Base-by-base conservation (phyloP, 2,888 invertebrate species). In the Euplagia quadripunctaria region DNA sequence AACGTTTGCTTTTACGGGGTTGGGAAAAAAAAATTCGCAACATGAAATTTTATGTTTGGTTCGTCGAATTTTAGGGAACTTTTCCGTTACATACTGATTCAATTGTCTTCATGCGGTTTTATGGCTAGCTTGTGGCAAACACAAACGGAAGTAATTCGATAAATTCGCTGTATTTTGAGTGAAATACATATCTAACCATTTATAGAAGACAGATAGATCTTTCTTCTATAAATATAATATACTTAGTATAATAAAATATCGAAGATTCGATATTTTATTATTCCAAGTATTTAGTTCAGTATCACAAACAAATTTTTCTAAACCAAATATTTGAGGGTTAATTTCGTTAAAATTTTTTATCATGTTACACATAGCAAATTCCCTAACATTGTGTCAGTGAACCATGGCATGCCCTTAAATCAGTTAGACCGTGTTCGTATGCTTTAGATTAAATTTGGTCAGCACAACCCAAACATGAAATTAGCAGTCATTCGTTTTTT, bases 1-100 rank as follows among this genome's bases (percentile, higher is more conserved):
- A 74, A 72, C 79, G 79, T 80, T 74, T 78, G 71, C 72, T 81
- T 75, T 73, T 73, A 63, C 63, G 71, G 67, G 79, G 74, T 74
- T 75, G 68, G 64, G 55, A 65, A 76, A 81, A 79, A 82, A 68
- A 71, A 68, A 70, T 71, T 74, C 61, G 61, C 42, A 43, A 70
- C 66, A 70, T 73, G 61, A 73, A 67, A 61, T 70, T 70, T 73
- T 70, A 73, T 70, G 66, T 67, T 52, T 73, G 70, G 61, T 42
- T 73, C 70, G 67, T 70, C 66, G 73, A 73, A 73, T 70, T 66
- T 64, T 64, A 43, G 64, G 46, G 52, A 64, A 64, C 52, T 52
- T 43, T 70, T 73, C 69, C 51, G 55, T 49, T 65, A 70, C 17
- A 52, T 65, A 61, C 61, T 42, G 51, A 66, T 73, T 61, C 17